Evolutionary conservation across 2,888 invertebrate species (phyloP).

Genomic region (Ichneumon xanthorius): DNA sequence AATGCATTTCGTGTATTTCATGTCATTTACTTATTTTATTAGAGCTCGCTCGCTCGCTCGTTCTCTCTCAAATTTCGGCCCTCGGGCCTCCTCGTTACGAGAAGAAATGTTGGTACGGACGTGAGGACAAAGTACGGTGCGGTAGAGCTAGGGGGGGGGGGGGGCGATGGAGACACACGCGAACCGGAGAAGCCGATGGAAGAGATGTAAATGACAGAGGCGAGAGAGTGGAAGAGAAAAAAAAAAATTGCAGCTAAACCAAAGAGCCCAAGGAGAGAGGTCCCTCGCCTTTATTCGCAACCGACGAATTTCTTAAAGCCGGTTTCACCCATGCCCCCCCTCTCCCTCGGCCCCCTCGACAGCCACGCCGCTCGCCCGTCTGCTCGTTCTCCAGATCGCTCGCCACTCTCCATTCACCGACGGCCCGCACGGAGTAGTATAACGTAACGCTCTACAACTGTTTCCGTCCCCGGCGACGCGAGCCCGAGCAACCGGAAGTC

Average conservation of each 20-base stretch:
- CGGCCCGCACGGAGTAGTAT: slow-evolving; percentile 65
- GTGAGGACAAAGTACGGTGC: neutral
- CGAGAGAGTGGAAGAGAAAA: slow-evolving; percentile 22
- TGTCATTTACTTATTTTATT: no score
- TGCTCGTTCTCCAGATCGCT: slow-evolving; percentile 58
- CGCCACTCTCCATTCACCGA: slow-evolving; percentile 76
- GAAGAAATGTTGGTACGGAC: no score
- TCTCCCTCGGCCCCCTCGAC: neutral
- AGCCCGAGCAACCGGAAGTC: slow-evolving; percentile 81
- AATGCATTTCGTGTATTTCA: neutral
- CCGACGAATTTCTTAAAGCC: slow-evolving; percentile 71
- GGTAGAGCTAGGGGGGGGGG: slow-evolving; percentile 5
- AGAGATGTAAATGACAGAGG: neutral
- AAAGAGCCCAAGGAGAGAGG: slow-evolving; percentile 39
- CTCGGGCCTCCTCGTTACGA: no score
- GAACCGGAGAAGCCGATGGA: neutral
- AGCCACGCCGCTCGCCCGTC: slow-evolving; percentile 38
- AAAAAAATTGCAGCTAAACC: slow-evolving; percentile 32
- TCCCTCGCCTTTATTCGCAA: slow-evolving; percentile 57
- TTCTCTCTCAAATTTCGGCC: no score
- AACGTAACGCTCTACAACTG: slow-evolving; percentile 83
- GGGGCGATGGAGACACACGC: neutral
- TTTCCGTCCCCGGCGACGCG: slow-evolving; percentile 81
- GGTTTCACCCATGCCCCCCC: slow-evolving; percentile 57
- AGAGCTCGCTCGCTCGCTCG: no score